Base-by-base conservation (phyloP, 2,888 invertebrate species). In the Scrobipalpa atriplicella region DNA sequence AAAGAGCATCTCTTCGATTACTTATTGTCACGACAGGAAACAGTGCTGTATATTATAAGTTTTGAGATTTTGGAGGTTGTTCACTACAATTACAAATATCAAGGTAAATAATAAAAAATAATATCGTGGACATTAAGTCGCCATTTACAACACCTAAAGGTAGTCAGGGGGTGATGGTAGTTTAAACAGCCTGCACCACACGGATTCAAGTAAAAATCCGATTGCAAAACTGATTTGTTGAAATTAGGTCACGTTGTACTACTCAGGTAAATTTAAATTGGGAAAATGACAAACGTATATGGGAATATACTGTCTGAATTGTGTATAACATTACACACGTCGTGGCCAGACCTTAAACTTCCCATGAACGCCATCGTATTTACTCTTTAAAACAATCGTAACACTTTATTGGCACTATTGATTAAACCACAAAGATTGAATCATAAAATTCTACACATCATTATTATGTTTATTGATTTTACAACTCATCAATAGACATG, bases 321-420 rank as follows among this genome's bases (percentile, higher is more conserved):
- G 54, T 21, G 11, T 56, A 56, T 21, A 56, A 56, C 54, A 62
- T 19, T 58, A 39, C 60, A 62, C 61, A 66, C 52, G 61, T 62
- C 61, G 41, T 6, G n/a, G 11, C 19, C 61, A 62, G 61, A 43
- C 38, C 61, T 41, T 41, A 13, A 19, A 11, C 8, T 62, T 62
- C 61, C 19, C 41, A 62, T 62, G 41, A 62, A 62, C 21, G 61
- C 1, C 41, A 19, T 5, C 9, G 7, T 16, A 21, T 62, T 62
- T 39, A 19, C 61, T 39, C 61, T 18, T 19, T 18, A 21, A 2
- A n/a, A 54, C 19, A 54, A 21, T 13, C 29, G 2, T 29, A 29
- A 29, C 29, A 29, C 29, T 29, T 58, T 58, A 58, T 47, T 16
- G 8, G 47, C 47, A 16, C 47, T 6, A n/a, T 47, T 47, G 47